These are phyloP conservation scores for Ictalurus furcatus DNA, from an alignment of 2,113 vertebrate genomes.

Conservation along the genomic window DNA sequence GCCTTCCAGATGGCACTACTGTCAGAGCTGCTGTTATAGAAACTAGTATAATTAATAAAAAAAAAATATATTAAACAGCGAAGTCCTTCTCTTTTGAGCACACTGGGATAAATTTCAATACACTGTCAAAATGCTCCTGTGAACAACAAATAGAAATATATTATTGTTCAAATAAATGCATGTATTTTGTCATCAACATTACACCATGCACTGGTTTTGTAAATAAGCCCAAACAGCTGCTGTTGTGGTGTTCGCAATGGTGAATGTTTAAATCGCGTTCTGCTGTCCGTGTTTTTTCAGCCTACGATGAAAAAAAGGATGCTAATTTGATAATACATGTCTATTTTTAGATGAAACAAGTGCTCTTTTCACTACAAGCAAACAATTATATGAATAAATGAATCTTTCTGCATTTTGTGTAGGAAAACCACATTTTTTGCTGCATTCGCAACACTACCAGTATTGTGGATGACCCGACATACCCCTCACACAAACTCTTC, in stretches of 20 bases:
- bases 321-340: background rate
- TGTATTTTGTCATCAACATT: background rate
- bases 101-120: background rate
- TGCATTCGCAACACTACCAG: too few species aligned
- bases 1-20: background rate
- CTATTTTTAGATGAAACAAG: background rate
- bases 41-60: background rate
- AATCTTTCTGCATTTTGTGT: background rate
- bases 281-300: background rate
- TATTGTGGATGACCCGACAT: too few species aligned
- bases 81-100: background rate
- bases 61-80: background rate
- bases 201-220: background rate
- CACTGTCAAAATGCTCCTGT: background rate
- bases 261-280: background rate
- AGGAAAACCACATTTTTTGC: background rate
- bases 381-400: too few species aligned
- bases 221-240: background rate
- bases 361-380: too few species aligned
- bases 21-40: background rate
- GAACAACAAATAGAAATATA: background rate
- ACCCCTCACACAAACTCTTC: too few species aligned
- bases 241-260: background rate
- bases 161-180: background rate
- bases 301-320: background rate